Conservation (phyloP, 64 coral and sea anemone species). For the Astreopora myriophthalma region DNA sequence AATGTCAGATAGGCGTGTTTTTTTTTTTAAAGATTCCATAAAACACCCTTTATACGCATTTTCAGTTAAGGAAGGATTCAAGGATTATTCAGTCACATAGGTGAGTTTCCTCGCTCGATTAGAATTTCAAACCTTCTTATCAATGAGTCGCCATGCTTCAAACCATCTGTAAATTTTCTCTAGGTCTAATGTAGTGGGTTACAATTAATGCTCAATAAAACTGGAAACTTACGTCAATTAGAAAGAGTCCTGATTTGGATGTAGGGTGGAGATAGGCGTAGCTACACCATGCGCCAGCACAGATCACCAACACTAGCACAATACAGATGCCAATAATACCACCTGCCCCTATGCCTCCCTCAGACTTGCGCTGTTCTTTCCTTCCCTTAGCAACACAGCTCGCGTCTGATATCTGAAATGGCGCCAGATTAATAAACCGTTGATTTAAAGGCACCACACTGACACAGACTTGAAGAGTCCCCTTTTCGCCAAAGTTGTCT, state of each 20-base stretch:
- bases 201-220: not conserved
- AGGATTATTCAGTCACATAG: too few species aligned
- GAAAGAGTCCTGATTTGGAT: conserved; percentile 46
- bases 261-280: conserved; percentile 65
- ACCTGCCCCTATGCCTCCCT: conserved; percentile 10
- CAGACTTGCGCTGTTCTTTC: not conserved
- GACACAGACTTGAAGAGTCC: not conserved
- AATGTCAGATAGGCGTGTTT: too few species aligned
- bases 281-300: conserved; percentile 43
- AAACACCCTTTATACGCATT: too few species aligned
- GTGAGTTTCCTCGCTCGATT: too few species aligned
- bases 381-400: not conserved
- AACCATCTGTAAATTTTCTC: too few species aligned
- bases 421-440: not conserved
- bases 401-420: not conserved
- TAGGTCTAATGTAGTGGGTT: too few species aligned
- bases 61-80: too few species aligned
- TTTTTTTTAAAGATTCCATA: too few species aligned
- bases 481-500: too few species aligned
- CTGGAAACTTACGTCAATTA: conserved; percentile 64
- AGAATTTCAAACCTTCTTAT: too few species aligned
- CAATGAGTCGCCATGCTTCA: too few species aligned
- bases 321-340: conserved; percentile 32
- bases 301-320: conserved; percentile 39
- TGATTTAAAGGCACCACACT: not conserved